Base-by-base conservation (phyloP, 2,797 vertebrate species). In the Salmo trutta region DNA sequence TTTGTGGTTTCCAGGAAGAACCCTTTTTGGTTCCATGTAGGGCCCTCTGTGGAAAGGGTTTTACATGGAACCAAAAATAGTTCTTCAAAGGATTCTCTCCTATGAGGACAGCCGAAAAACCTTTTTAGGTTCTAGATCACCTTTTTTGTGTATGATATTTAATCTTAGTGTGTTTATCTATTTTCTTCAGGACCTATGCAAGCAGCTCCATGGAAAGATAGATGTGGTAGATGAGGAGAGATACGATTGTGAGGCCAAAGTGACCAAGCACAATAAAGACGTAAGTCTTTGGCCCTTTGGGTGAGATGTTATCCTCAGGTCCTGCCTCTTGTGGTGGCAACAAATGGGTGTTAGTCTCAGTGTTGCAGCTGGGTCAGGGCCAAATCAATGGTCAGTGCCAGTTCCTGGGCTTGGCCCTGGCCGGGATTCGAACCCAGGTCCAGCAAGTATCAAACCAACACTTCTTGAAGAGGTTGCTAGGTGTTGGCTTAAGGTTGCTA, bases 201-300 rank as follows among this genome's bases (percentile, higher is more conserved):
- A 87, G 79, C 79, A 96, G 81, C 94, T 96, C 54, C 82, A 95
- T 67, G 12, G 79, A 19, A 91, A 94, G 85, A 92, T 95, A 31
- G 90, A 92, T 5, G 51, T 90, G 41, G 91, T 91, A 84, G 95
- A 96, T 54, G 95, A 95, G 83, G 95, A 96, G 83, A 77, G 95
- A 74, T 96, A 94, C 1, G 93, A 95, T 85, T 94, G 88, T 66
- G 94, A 96, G 79, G 81, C 80, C 79, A 96, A 95, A 93, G 94
- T 95, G 62, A 47, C 36, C 80, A 96, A 96, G 78, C 94, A 95
- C 88, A 93, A 93, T 86, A 94, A 89, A 87, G 95, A 95, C 75
- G 94, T 95, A 79, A 88, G 94, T 92, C 62, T 52, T 53, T 7
- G 17, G 4, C 66, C 14, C 8, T 24, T 24, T 64, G 8, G n/a